Percentiles rank a stretch among this genome's conserved stretches.
These are phyloP conservation scores for Pempheris klunzingeri DNA, from an alignment of 2,797 vertebrate species.

Conservation along the genomic window DNA sequence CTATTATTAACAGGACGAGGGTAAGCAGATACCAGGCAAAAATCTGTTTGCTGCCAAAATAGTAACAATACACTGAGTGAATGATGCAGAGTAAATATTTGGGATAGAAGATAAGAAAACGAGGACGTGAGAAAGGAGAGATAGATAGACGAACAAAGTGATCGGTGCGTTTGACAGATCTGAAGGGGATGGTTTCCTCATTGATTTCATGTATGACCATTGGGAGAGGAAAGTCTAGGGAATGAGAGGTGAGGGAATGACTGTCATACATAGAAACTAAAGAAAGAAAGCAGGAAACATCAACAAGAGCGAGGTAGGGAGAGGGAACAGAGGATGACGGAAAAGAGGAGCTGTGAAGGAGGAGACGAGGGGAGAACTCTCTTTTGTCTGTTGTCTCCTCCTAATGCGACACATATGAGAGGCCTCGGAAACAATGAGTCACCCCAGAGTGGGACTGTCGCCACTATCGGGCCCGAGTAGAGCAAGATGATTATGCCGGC, in stretches of 20 bases:
- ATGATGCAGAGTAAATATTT: conserved; percentile 31
- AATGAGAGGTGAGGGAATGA: neutral
- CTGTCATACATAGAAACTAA: conserved; percentile 10
- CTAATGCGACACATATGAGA: conserved; percentile 78
- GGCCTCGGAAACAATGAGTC: conserved; percentile 80
- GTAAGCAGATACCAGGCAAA: conserved; percentile 35
- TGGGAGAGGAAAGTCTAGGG: neutral
- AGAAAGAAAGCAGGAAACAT: conserved; percentile 20
- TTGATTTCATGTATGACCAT: neutral
- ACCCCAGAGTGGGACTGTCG: conserved; percentile 60
- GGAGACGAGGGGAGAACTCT: conserved; percentile 31
- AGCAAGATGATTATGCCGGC: conserved; percentile 42
- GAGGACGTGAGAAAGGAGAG: conserved; percentile 8
- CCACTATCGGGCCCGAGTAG: conserved; percentile 63
- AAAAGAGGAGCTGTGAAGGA: conserved; percentile 37
- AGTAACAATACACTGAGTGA: conserved; percentile 34
- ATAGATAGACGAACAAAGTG: neutral
- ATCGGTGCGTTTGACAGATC: conserved; percentile 13
- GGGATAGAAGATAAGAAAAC: conserved; percentile 17
- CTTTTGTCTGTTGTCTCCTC: conserved; percentile 71
- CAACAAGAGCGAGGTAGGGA: conserved; percentile 9
- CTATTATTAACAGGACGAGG: conserved; percentile 6
- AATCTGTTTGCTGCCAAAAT: conserved; percentile 39
- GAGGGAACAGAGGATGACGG: conserved; percentile 35
- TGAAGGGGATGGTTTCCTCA: neutral